phyloP scores from a whole-genome alignment of 2,113 vertebrate genomes.

The Bufo gargarizans region DNA sequence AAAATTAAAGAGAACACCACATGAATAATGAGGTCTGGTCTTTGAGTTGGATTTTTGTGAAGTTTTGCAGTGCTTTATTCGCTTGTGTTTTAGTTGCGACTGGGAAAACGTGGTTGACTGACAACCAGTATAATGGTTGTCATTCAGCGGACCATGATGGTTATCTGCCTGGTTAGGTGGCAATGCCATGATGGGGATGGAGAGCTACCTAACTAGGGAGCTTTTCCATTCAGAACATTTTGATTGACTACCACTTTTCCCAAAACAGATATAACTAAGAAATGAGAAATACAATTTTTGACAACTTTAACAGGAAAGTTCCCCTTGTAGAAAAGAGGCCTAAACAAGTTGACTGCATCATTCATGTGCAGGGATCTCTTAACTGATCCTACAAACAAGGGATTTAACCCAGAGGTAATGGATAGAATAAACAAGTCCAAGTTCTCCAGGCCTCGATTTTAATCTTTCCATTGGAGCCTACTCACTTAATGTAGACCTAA shows the following conservation, averaged over 20 bases:
- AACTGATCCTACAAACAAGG: neutral
- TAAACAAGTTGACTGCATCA: no score
- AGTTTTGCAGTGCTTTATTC: neutral
- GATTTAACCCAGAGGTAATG: neutral
- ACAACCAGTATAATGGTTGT: neutral
- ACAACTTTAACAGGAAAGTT: no score
- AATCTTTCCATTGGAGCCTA: no score
- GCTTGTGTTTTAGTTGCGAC: neutral
- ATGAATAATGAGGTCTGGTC: neutral
- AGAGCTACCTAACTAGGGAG: no score
- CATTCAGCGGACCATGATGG: neutral
- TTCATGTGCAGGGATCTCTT: no score
- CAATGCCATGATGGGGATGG: no score
- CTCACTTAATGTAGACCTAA: no score
- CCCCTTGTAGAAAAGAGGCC: no score
- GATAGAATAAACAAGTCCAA: neutral
- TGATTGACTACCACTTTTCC: no score
- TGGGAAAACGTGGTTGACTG: neutral
- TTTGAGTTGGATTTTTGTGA: neutral
- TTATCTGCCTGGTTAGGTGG: neutral
- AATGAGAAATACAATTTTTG: no score
- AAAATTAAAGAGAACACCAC: neutral
- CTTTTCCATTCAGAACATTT: no score
- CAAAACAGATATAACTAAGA: no score
- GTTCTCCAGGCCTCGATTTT: neutral